Evolutionary conservation across 2,797 vertebrate genomes (phyloP).

Genomic region (Mergus octosetaceus): DNA sequence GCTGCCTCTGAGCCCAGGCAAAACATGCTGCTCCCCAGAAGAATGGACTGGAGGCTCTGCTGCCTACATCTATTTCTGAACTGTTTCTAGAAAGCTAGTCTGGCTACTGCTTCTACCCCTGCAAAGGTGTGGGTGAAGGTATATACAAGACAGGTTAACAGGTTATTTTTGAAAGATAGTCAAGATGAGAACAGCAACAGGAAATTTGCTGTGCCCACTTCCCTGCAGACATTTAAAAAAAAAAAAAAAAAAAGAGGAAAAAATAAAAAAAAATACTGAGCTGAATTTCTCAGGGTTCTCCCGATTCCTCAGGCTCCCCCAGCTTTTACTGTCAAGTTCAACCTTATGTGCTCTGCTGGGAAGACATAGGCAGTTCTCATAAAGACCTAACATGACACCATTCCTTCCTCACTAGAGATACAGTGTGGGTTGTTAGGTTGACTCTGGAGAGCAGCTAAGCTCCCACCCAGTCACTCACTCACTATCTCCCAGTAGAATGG

Average conservation of each 20-base stretch:
- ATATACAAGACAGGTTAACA: background rate
- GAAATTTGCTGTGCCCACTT: background rate
- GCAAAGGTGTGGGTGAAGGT: background rate
- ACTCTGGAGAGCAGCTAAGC: background rate
- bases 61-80: background rate
- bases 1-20: rapidly evolving
- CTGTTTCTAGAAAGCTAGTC: background rate
- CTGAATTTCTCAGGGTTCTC: background rate
- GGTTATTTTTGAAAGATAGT: background rate
- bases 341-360: background rate
- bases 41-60: background rate
- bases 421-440: background rate
- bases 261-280: background rate
- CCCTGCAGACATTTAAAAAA: background rate
- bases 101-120: background rate
- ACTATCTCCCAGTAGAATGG: background rate
- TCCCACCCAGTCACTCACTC: background rate
- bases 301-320: background rate
- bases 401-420: background rate
- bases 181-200: background rate
- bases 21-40: rapidly evolving
- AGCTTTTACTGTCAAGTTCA: background rate
- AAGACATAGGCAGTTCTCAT: background rate
- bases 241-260: no score
- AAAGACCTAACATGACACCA: background rate